phyloP scores from a whole-genome alignment of 2,888 invertebrate species.

The Dilophus febrilis region DNA sequence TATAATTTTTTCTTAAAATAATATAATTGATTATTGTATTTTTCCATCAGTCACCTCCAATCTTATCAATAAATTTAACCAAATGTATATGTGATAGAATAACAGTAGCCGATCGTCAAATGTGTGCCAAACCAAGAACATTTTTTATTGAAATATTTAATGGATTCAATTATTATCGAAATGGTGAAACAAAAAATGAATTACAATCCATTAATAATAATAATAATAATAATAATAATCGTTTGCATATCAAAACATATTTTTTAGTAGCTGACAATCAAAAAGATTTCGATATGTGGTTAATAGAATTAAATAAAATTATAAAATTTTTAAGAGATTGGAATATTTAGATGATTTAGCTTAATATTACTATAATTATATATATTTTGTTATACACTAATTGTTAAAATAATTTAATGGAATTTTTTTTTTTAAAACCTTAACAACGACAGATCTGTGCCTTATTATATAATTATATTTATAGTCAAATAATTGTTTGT shows the following conservation, averaged over 20 bases:
- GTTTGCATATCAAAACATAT: conserved; percentile 15
- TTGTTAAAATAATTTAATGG: too few species aligned
- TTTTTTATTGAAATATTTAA: conserved; percentile 24
- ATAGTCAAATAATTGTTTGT: too few species aligned
- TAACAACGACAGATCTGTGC: too few species aligned
- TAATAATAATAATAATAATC: conserved; percentile 1
- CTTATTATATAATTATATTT: too few species aligned
- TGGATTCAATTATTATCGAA: conserved; percentile 1
- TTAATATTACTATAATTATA: too few species aligned
- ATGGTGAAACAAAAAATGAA: conserved; percentile 10
- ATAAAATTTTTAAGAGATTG: conserved; percentile 29
- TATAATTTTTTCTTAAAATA: not conserved
- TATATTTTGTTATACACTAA: too few species aligned
- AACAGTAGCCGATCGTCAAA: conserved; percentile 24
- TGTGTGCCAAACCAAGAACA: conserved; percentile 33
- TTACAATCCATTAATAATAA: conserved; percentile 4
- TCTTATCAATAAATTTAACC: conserved; percentile 27
- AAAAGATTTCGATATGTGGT: conserved; percentile 31
- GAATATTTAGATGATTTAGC: too few species aligned
- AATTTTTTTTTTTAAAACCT: too few species aligned
- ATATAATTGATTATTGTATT: not conserved
- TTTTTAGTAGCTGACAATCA: conserved; percentile 33
- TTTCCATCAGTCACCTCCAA: conserved; percentile 14
- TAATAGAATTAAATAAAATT: conserved; percentile 29
- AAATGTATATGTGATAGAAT: conserved; percentile 22